Evolutionary conservation across 2,888 invertebrate species (phyloP).

Genomic region (Cantharis lateralis): DNA sequence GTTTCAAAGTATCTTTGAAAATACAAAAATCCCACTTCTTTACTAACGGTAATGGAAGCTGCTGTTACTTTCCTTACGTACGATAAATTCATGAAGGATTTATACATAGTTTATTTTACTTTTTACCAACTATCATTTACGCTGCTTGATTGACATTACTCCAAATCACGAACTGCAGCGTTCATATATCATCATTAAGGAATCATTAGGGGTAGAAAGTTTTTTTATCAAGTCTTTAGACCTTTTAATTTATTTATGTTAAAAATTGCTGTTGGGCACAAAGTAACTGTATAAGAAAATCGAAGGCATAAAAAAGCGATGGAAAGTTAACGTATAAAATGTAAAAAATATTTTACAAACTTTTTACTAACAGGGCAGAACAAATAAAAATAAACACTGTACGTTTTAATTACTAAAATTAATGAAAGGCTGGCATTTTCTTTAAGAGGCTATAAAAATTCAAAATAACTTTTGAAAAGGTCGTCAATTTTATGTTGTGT

Average conservation of each 20-base stretch:
- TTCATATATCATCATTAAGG: constrained; percentile 15
- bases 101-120: constrained; percentile 4
- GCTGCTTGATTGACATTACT: constrained; percentile 12
- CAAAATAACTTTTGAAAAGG: neutral
- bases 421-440: neutral
- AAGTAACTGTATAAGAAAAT: neutral
- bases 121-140: constrained; percentile 15
- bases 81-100: constrained; percentile 14
- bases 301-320: neutral
- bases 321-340: neutral
- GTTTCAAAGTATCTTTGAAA: constrained; percentile 8
- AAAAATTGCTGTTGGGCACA: neutral
- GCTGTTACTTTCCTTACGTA: constrained; percentile 17
- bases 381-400: neutral
- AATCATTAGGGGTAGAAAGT: neutral
- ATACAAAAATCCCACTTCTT: constrained; percentile 11
- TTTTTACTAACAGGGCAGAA: neutral
- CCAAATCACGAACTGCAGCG: constrained; percentile 6
- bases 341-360: neutral
- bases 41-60: constrained; percentile 21
- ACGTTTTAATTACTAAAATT: too few species aligned
- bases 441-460: neutral
- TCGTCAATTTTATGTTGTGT: neutral
- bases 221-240: neutral
- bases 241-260: neutral